These are phyloP conservation scores for Euwallacea fornicatus DNA, from an alignment of 1,140 invertebrate species.

Conservation along the genomic window DNA sequence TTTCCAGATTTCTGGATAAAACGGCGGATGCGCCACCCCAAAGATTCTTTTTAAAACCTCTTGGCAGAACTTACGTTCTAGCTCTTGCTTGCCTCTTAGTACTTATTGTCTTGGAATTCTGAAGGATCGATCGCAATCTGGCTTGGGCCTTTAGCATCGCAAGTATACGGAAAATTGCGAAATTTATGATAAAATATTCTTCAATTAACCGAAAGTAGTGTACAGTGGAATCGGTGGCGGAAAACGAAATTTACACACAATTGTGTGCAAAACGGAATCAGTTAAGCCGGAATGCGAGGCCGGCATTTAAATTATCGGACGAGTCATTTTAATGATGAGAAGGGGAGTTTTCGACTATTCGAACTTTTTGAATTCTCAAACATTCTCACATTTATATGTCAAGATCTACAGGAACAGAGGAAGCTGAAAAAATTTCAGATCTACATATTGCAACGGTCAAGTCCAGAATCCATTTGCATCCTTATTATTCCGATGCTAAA, in stretches of 20 bases:
- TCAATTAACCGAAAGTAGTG: constrained; percentile 31
- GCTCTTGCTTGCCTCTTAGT: too few relatives aligned
- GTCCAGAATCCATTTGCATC: too few relatives aligned
- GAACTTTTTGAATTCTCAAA: background rate
- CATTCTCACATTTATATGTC: too few relatives aligned
- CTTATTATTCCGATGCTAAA: too few relatives aligned
- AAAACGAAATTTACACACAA: constrained; percentile 32
- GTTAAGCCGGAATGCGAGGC: constrained; percentile 20
- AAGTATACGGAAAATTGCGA: constrained; percentile 8
- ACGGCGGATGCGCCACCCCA: too few relatives aligned
- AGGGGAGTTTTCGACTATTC: constrained; percentile 16
- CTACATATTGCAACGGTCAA: too few relatives aligned
- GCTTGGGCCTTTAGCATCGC: background rate
- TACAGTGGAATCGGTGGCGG: constrained; percentile 7
- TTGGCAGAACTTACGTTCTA: too few relatives aligned
- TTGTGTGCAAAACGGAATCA: constrained; percentile 27
- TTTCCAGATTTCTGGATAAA: too few relatives aligned
- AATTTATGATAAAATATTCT: constrained; percentile 34
- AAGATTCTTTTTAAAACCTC: too few relatives aligned
- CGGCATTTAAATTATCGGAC: constrained; percentile 25
- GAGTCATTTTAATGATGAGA: constrained; percentile 29
- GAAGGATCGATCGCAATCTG: constrained; percentile 23
- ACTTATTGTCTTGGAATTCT: background rate
- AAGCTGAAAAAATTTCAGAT: too few relatives aligned
- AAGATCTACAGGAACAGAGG: too few relatives aligned